phyloP scores from a whole-genome alignment of 2,888 invertebrate species.

The Eledona agricola region DNA sequence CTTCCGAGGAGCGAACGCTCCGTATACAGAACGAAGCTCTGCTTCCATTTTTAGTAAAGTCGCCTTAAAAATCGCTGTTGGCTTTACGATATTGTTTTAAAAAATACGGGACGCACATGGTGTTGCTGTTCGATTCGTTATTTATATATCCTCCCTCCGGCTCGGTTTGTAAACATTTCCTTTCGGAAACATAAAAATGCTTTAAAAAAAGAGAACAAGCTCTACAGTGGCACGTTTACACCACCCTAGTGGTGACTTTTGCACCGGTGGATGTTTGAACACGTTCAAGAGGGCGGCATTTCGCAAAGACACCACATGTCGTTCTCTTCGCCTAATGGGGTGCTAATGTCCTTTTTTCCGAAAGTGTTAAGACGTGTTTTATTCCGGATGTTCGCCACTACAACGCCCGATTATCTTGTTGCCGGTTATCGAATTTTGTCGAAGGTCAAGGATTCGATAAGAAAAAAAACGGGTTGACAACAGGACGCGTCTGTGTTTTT shows the following conservation, averaged over 20 bases:
- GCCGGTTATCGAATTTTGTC: constrained; percentile 7
- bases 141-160: constrained; percentile 46
- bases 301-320: constrained; percentile 39
- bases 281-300: constrained; percentile 37
- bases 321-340: constrained; percentile 40
- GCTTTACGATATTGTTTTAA: too few species aligned
- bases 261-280: constrained; percentile 38
- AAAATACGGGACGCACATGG: constrained; percentile 16
- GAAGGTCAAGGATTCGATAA: neutral
- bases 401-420: constrained; percentile 6
- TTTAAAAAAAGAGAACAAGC: constrained; percentile 43
- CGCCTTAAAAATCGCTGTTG: too few species aligned
- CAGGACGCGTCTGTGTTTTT: constrained; percentile 31
- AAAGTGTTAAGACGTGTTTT: constrained; percentile 33
- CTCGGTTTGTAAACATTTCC: constrained; percentile 50
- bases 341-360: constrained; percentile 40
- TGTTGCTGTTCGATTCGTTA: constrained; percentile 29
- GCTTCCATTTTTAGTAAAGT: too few species aligned
- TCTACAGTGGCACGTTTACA: constrained; percentile 31
- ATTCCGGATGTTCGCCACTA: constrained; percentile 5
- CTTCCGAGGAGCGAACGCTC: too few species aligned
- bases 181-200: constrained; percentile 55
- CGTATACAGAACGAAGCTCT: too few species aligned
- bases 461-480: constrained; percentile 21
- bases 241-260: constrained; percentile 38